Percentiles rank a stretch among this genome's conserved stretches.
phyloP scores from a whole-genome alignment of 2,888 invertebrate species.

The Pheosia tremula region DNA sequence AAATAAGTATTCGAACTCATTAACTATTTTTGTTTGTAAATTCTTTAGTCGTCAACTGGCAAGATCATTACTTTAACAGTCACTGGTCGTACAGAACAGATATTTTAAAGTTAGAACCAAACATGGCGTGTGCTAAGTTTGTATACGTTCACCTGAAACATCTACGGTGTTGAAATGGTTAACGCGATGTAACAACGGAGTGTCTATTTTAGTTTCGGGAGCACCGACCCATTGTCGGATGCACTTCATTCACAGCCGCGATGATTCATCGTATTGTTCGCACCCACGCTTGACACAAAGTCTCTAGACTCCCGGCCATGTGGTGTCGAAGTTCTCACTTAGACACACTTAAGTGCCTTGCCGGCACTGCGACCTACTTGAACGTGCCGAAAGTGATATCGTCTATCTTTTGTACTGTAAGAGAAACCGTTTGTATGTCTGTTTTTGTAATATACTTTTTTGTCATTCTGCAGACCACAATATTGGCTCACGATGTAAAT shows the following conservation, averaged over 20 bases:
- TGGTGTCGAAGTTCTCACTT: conserved; percentile 46
- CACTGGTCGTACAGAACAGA: conserved; percentile 17
- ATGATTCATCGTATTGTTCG: conserved; percentile 74
- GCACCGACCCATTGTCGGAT: conserved; percentile 68
- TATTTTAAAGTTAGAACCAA: conserved; percentile 33
- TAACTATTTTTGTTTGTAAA: conserved; percentile 17
- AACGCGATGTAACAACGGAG: conserved; percentile 50
- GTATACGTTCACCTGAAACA: conserved; percentile 47
- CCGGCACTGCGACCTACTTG: conserved; percentile 45
- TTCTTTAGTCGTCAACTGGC: conserved; percentile 13
- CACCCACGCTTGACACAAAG: conserved; percentile 53
- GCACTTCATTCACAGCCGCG: conserved; percentile 66
- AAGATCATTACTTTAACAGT: conserved; percentile 28
- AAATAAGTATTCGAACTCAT: conserved; percentile 16
- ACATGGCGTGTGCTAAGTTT: conserved; percentile 30
- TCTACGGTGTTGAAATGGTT: conserved; percentile 52
- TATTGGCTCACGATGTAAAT: conserved; percentile 15
- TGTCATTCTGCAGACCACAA: conserved; percentile 24
- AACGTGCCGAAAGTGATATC: conserved; percentile 52
- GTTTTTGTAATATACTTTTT: conserved; percentile 29
- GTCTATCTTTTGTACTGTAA: conserved; percentile 47
- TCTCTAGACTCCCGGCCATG: conserved; percentile 48
- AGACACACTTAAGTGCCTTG: conserved; percentile 34
- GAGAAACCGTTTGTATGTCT: conserved; percentile 32
- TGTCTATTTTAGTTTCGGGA: conserved; percentile 69